These are phyloP conservation scores for Amblyjoppa proteus DNA, from an alignment of 2,888 invertebrate species.

Conservation along the genomic window DNA sequence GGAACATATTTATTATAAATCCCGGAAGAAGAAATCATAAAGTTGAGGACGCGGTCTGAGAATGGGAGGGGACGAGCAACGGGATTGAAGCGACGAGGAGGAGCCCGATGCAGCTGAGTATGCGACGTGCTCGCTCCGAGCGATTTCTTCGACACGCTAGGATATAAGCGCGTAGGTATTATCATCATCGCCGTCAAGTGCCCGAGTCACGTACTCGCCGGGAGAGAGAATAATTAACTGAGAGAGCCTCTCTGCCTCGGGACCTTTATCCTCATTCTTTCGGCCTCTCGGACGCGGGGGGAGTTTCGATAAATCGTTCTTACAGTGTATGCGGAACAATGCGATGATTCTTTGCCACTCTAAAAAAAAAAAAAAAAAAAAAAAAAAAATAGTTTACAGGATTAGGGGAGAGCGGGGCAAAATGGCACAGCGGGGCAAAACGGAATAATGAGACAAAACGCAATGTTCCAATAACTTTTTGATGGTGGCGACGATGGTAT, in stretches of 20 bases:
- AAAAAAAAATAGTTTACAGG: background rate
- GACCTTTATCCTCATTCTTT: slow-evolving; percentile 39
- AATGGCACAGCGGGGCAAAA: too few relatives aligned
- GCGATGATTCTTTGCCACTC: slow-evolving; percentile 35
- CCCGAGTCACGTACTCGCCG: slow-evolving; percentile 66
- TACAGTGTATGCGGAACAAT: slow-evolving; percentile 45
- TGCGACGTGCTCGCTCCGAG: slow-evolving; percentile 67
- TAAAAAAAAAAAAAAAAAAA: slow-evolving; percentile 17
- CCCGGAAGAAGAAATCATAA: slow-evolving; percentile 62
- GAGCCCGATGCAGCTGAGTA: slow-evolving; percentile 41
- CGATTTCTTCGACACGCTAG: slow-evolving; percentile 69
- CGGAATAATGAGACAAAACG: too few relatives aligned
- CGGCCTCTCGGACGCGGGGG: slow-evolving; percentile 7
- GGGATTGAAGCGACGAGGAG: slow-evolving; percentile 57
- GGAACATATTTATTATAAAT: slow-evolving; percentile 44
- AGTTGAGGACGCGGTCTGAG: slow-evolving; percentile 39
- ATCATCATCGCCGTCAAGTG: slow-evolving; percentile 66
- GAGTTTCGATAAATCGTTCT: slow-evolving; percentile 51
- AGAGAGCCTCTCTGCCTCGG: slow-evolving; percentile 49
- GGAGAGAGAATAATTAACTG: slow-evolving; percentile 64
- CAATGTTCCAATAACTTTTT: too few relatives aligned
- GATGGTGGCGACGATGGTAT: too few relatives aligned
- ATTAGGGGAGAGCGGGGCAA: too few relatives aligned
- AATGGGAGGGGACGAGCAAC: slow-evolving; percentile 50
- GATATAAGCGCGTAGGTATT: slow-evolving; percentile 63